Evolutionary conservation across 2,888 invertebrate species (phyloP).

Genomic region (Pecten maximus): DNA sequence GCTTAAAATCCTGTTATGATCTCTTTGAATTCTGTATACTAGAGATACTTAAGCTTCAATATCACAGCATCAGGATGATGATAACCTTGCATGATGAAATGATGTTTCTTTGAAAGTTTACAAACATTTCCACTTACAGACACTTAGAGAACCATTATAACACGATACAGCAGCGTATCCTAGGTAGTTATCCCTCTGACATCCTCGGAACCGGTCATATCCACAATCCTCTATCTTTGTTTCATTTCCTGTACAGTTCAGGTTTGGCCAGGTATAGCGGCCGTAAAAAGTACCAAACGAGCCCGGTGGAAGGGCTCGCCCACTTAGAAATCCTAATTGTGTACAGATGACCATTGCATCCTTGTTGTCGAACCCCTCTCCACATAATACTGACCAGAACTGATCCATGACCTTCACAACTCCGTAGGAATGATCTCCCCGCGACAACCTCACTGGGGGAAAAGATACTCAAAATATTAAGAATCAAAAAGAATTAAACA

Average conservation of each 20-base stretch:
- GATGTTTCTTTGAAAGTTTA: not conserved
- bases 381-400: constrained; percentile 71
- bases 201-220: constrained; percentile 63
- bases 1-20: too few relatives aligned
- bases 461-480: constrained; percentile 39
- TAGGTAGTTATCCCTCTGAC: constrained; percentile 64
- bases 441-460: constrained; percentile 62
- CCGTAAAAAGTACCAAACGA: constrained; percentile 69
- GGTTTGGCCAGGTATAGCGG: constrained; percentile 65
- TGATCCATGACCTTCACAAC: constrained; percentile 69
- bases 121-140: constrained; percentile 54
- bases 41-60: too few relatives aligned
- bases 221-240: constrained; percentile 64
- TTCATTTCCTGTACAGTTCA: constrained; percentile 69
- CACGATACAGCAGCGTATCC: constrained; percentile 74
- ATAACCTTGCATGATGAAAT: not conserved
- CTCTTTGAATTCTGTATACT: too few relatives aligned
- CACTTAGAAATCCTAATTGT: constrained; percentile 65
- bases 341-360: constrained; percentile 71
- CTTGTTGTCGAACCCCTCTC: constrained; percentile 68
- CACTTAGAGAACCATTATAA: constrained; percentile 66
- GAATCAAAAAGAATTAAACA: not conserved
- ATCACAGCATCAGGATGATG: too few relatives aligned
- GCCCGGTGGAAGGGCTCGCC: constrained; percentile 67
- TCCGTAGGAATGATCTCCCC: constrained; percentile 71